Percentiles rank a stretch among this genome's conserved stretches.
These are phyloP conservation scores for Periplaneta americana DNA, from an alignment of 1,140 invertebrate species.

Conservation along the genomic window DNA sequence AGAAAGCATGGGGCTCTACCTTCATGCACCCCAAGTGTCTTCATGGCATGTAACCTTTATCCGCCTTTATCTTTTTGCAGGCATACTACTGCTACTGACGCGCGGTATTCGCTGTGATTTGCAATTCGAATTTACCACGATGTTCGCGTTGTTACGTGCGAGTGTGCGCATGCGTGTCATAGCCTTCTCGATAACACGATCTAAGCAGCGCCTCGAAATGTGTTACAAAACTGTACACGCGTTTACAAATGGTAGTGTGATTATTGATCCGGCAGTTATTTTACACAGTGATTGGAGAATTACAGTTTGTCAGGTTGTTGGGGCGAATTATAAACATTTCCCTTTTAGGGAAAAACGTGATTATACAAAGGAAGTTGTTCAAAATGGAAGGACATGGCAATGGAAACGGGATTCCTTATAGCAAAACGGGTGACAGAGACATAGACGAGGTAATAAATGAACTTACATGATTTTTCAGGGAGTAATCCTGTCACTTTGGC, in stretches of 20 bases:
- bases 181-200: background rate
- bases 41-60: no score
- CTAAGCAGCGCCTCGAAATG: background rate
- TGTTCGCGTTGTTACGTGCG: no score
- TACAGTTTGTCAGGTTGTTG: background rate
- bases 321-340: background rate
- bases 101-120: no score
- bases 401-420: conserved; percentile 31
- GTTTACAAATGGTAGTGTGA: background rate
- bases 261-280: background rate
- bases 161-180: background rate
- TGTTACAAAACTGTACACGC: background rate
- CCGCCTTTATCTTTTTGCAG: no score
- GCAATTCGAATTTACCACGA: no score
- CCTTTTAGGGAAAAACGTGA: background rate
- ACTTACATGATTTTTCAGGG: background rate
- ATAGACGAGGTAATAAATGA: conserved; percentile 53
- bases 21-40: no score
- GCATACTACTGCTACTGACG: no score
- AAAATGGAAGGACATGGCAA: background rate
- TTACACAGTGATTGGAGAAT: background rate
- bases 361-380: background rate
- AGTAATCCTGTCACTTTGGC: no score
- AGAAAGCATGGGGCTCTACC: no score
- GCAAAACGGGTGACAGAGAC: conserved; percentile 43